Conservation (phyloP, 1,140 invertebrate genomes). For the Dolichoris vasculosae region DNA sequence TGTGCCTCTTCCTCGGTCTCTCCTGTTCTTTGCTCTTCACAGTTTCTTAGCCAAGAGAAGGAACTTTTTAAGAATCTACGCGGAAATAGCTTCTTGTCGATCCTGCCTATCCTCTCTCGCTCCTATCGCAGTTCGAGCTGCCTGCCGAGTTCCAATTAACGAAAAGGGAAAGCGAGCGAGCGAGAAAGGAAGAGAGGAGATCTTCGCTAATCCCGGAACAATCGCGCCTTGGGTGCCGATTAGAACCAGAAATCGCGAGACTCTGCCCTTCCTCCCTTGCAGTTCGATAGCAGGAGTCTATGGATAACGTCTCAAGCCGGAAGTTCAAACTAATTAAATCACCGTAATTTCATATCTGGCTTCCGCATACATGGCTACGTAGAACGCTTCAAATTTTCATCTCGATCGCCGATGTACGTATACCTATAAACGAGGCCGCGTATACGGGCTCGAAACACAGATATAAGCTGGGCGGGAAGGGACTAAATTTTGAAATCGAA, state of each 20-base stretch:
- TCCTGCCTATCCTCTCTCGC: not conserved
- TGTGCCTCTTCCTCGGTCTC: not conserved
- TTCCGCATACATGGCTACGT: slow-evolving; percentile 66
- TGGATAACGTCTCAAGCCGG: slow-evolving; percentile 47
- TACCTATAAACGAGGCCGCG: too few species aligned
- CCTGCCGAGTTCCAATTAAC: slow-evolving; percentile 67
- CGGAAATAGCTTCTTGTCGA: slow-evolving; percentile 44
- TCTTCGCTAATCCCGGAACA: slow-evolving; percentile 66
- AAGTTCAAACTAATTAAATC: slow-evolving; percentile 71
- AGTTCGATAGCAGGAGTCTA: not conserved
- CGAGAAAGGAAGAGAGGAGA: slow-evolving; percentile 17
- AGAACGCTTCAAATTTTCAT: not conserved
- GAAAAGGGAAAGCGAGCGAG: slow-evolving; percentile 45
- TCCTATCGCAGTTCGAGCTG: not conserved
- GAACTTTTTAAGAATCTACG: slow-evolving; percentile 49
- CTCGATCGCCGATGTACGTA: not conserved
- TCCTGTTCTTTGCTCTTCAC: not conserved
- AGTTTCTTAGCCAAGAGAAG: slow-evolving; percentile 41
- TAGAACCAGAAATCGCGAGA: slow-evolving; percentile 58
- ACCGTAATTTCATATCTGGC: slow-evolving; percentile 59
- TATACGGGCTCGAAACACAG: too few species aligned
- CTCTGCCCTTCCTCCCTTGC: too few species aligned
- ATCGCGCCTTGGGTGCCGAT: slow-evolving; percentile 65
- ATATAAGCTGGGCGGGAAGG: not conserved
- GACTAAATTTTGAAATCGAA: slow-evolving; percentile 4